Evolutionary conservation across 1,140 invertebrate genomes (phyloP).

Genomic region (Pristionchus pacificus): DNA sequence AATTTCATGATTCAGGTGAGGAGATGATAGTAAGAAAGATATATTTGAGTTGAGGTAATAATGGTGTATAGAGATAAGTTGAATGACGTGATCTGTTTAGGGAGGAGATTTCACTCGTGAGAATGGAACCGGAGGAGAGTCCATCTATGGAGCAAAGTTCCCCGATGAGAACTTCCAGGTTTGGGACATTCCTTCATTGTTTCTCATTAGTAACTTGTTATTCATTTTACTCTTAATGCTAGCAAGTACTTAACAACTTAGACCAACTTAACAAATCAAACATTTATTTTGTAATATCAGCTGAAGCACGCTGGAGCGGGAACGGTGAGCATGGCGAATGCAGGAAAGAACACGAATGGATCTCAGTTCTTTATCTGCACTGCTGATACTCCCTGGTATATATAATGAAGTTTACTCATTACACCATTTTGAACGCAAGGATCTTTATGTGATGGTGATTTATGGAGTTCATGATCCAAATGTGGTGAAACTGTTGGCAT

Average conservation of each 20-base stretch:
- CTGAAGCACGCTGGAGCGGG: conserved; percentile 86
- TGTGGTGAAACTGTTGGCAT: no score
- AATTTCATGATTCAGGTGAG: conserved; percentile 65
- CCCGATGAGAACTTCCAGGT: conserved; percentile 59
- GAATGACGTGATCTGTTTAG: conserved; percentile 55
- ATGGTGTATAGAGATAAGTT: background rate
- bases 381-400: conserved; percentile 63
- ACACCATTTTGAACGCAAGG: no score
- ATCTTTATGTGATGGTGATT: no score
- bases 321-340: conserved; percentile 79
- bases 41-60: background rate
- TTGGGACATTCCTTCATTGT: conserved; percentile 81
- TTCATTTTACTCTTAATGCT: background rate
- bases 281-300: conserved; percentile 64
- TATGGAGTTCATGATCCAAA: no score
- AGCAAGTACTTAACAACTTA: background rate
- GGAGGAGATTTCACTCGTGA: conserved; percentile 80
- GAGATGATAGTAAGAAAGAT: conserved; percentile 50
- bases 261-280: background rate
- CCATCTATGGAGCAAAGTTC: conserved; percentile 88
- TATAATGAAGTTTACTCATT: no score
- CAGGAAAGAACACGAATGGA: conserved; percentile 86
- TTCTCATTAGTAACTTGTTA: conserved; percentile 74
- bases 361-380: conserved; percentile 91
- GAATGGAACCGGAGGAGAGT: conserved; percentile 90